Conservation (phyloP, 53 echinoderm and acorn worm genomes). For the Patiria pectinifera region DNA sequence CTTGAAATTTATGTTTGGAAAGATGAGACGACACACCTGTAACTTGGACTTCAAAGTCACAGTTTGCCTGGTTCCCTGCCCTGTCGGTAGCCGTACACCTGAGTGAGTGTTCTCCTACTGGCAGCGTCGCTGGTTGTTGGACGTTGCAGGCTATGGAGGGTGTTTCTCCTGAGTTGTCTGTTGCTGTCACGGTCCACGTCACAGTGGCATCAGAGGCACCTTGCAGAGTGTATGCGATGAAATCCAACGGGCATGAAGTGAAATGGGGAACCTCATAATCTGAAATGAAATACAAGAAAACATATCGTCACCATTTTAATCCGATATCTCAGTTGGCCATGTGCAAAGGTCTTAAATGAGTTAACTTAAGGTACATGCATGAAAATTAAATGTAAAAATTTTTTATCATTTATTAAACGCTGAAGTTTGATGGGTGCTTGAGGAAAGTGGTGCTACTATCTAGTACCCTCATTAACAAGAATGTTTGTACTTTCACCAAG, state of each 20-base stretch:
- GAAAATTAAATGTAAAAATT: too few species aligned
- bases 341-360: too few species aligned
- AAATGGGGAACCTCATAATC: conserved; percentile 77
- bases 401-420: too few species aligned
- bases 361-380: too few species aligned
- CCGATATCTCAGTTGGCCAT: too few species aligned
- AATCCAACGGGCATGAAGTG: conserved; percentile 69
- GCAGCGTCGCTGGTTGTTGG: not conserved
- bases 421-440: too few species aligned
- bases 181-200: conserved; percentile 72
- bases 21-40: conserved; percentile 60
- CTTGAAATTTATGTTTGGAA: not conserved
- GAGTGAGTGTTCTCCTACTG: conserved; percentile 66
- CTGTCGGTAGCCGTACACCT: conserved; percentile 65
- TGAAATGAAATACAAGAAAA: not conserved
- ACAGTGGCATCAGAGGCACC: conserved; percentile 58
- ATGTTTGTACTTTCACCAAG: too few species aligned
- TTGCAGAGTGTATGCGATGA: conserved; percentile 64
- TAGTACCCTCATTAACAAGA: too few species aligned
- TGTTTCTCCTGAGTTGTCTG: conserved; percentile 71
- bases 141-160: conserved; percentile 60
- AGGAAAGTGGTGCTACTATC: too few species aligned
- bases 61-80: conserved; percentile 60
- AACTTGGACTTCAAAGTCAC: conserved; percentile 58
- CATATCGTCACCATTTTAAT: too few species aligned